Evolutionary conservation across 2,888 invertebrate species (phyloP), one percentile per base, ranked within the genome.

Genomic region (Orthosia gracilis): DNA sequence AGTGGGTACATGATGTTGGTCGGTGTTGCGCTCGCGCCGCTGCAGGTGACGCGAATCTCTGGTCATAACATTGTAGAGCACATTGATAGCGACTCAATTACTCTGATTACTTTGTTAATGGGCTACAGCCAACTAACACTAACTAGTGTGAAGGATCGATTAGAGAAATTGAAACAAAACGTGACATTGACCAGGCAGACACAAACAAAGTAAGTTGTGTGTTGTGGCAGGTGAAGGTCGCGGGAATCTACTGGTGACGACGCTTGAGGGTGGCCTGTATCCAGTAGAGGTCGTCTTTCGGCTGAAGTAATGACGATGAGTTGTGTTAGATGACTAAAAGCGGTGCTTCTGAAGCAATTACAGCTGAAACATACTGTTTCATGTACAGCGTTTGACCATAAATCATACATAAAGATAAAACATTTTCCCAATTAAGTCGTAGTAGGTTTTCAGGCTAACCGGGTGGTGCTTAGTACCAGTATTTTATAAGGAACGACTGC

Each of bases 41-140:
- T 11, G 26, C 45, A 4, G 21, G 62, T 52, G 21, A 13, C 31
- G 47, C 54, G 45, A 52, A 76, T 73, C 47, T 11, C 65, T 23
- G 15, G n/a, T 50, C 21, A n/a, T 64, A 23, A 57, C 26, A 50
- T 57, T 79, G 26, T 69, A 17, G n/a, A 2, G 18, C 55, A 69
- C 17, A 50, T 57, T 57, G 50, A 79, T 78, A 49, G 49, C 17
- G 17, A 54, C 78, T 5, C 55, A 50, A 74, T 79, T 72, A 52
- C 50, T n/a, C 13, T 31, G 74, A 72, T 74, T 58, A 45, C 73
- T 71, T 74, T n/a, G 57, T 50, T 50, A 70, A 50, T 79, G 73
- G 71, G 79, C 45, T 69, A 54, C 13, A 69, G 54, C 13, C 40
- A 40, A 40, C 40, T 40, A 40, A 31, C 66, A 7, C 47, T 31